Conservation (phyloP, 2,888 invertebrate genomes). For the Oxycera nigricornis region DNA sequence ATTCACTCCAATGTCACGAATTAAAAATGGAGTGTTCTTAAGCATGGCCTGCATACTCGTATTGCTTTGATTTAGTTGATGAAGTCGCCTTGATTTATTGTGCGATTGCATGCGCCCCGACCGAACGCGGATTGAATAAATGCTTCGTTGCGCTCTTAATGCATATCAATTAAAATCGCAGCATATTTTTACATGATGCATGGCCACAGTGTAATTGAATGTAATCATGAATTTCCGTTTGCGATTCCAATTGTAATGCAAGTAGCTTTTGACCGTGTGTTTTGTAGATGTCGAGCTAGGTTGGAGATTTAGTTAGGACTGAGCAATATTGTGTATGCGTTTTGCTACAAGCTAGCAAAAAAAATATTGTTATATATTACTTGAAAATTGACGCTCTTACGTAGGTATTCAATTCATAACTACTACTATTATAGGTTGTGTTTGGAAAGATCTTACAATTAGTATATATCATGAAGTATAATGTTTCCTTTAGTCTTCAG, state of each 20-base stretch:
- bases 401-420: too few species aligned
- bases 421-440: too few species aligned
- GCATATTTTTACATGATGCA: constrained; percentile 13
- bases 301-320: too few species aligned
- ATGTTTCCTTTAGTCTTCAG: too few species aligned
- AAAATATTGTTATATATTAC: too few species aligned
- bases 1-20: not conserved
- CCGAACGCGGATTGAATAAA: not conserved
- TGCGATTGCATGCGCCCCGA: not conserved
- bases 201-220: constrained; percentile 10
- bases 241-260: not conserved
- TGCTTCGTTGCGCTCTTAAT: constrained; percentile 4
- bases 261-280: not conserved
- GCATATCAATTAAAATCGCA: constrained; percentile 28
- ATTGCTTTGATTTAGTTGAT: not conserved
- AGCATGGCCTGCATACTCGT: constrained; percentile 27
- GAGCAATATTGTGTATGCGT: too few species aligned
- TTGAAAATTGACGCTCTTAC: too few species aligned
- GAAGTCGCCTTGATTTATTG: constrained; percentile 16
- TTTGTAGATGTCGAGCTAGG: too few species aligned
- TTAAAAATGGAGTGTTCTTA: constrained; percentile 23
- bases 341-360: too few species aligned
- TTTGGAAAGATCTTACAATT: too few species aligned
- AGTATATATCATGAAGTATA: too few species aligned
- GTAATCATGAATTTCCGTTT: constrained; percentile 15